These are phyloP conservation scores for Thymallus thymallus DNA, from an alignment of 2,113 vertebrate species.

Conservation along the genomic window DNA sequence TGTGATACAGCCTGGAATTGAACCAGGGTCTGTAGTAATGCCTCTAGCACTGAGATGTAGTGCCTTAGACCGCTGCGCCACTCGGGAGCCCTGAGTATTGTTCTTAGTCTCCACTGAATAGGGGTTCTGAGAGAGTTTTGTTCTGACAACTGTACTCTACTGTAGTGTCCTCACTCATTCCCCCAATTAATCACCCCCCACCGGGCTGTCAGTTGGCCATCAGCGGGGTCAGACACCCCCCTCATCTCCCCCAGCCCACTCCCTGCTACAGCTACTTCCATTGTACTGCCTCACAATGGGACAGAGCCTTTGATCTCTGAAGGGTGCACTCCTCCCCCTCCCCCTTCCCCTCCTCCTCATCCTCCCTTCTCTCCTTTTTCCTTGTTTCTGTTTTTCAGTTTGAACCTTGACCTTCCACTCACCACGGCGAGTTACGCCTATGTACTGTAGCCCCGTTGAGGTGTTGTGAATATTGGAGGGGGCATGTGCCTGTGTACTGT, in stretches of 20 bases:
- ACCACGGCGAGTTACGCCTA: too few species aligned
- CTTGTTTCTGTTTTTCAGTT: not conserved
- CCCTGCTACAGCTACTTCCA: slow-evolving; percentile 52
- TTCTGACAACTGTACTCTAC: slow-evolving; percentile 25
- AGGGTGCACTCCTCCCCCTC: slow-evolving; percentile 44
- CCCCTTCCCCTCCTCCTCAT: slow-evolving; percentile 11
- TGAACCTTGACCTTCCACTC: slow-evolving; percentile 44
- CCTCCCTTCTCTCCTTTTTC: not conserved
- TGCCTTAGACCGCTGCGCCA: too few species aligned
- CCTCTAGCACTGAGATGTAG: too few species aligned
- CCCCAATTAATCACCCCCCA: slow-evolving; percentile 27
- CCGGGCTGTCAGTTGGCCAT: slow-evolving; percentile 54
- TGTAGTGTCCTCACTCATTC: slow-evolving; percentile 36
- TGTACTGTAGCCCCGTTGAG: too few species aligned
- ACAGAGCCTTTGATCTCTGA: slow-evolving; percentile 68
- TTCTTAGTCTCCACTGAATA: not conserved
- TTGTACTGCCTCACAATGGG: slow-evolving; percentile 71
- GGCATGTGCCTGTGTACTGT: too few species aligned
- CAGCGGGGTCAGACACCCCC: not conserved
- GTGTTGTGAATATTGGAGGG: too few species aligned
- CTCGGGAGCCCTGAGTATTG: too few species aligned
- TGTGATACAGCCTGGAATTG: too few species aligned
- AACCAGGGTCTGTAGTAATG: too few species aligned
- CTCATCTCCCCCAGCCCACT: slow-evolving; percentile 25
- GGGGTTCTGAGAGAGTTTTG: not conserved